phyloP scores from a whole-genome alignment of 2,888 invertebrate genomes.

The Ganaspis brasiliensis region DNA sequence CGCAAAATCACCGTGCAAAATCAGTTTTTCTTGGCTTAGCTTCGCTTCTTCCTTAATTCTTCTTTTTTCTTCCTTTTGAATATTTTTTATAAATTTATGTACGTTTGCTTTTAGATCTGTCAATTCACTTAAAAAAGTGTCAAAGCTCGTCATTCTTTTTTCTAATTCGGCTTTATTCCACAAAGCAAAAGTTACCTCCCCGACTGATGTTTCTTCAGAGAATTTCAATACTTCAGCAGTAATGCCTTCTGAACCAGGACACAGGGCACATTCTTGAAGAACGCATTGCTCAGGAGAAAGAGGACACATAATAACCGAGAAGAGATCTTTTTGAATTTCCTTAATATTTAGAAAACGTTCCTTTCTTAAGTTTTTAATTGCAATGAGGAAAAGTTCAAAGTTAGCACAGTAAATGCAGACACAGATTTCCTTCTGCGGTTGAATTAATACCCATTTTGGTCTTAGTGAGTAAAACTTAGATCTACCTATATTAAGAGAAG shows the following conservation, averaged over 20 bases:
- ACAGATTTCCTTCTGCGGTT: not conserved
- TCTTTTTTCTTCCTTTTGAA: conserved; percentile 9
- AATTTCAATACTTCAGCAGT: not conserved
- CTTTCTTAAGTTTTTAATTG: not conserved
- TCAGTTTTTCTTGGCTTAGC: too few relatives aligned
- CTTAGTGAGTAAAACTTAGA: not conserved
- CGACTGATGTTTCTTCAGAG: not conserved
- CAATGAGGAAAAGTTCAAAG: not conserved
- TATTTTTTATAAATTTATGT: conserved; percentile 5
- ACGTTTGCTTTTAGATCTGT: not conserved
- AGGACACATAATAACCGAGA: not conserved
- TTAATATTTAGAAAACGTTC: not conserved
- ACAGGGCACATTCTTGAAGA: not conserved
- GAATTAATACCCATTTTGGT: not conserved
- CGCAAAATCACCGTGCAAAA: too few relatives aligned
- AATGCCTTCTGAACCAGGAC: not conserved
- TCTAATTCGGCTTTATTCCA: conserved; percentile 11
- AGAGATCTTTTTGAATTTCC: not conserved
- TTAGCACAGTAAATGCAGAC: not conserved
- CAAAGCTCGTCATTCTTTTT: conserved; percentile 3
- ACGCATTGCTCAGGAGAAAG: not conserved
- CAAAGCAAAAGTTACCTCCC: conserved; percentile 12
- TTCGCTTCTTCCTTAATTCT: too few relatives aligned
- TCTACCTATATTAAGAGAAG: not conserved
- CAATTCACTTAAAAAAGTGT: conserved; percentile 9